Conservation (phyloP, 2,113 vertebrate genomes). For the Polypterus senegalus region DNA sequence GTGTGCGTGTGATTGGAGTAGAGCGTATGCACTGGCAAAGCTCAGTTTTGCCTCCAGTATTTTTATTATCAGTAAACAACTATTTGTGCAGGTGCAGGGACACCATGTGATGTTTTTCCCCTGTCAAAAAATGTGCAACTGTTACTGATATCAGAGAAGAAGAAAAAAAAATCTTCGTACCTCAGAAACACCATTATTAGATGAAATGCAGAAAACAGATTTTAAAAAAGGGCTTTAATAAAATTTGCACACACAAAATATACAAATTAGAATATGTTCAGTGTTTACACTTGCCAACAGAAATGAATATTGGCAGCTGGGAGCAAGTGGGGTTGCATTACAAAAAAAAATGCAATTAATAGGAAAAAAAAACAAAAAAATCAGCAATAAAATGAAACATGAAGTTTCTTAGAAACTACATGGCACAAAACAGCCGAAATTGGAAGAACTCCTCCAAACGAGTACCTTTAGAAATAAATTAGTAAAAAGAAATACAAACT, state of each 20-base stretch:
- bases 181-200: no score
- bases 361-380: constrained; percentile 24
- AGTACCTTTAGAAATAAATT: constrained; percentile 25
- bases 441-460: constrained; percentile 23
- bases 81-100: no score
- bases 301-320: constrained; percentile 30
- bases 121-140: no score
- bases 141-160: no score
- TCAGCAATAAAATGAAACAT: constrained; percentile 26
- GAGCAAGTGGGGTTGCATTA: not conserved
- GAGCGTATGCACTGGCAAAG: no score
- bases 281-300: constrained; percentile 43
- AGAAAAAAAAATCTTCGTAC: no score
- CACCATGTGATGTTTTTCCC: no score
- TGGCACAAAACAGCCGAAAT: constrained; percentile 45
- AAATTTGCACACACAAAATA: constrained; percentile 36
- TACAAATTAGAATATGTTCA: constrained; percentile 49
- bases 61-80: no score
- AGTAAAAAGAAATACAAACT: constrained; percentile 4
- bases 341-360: not conserved
- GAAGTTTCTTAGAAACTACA: constrained; percentile 24
- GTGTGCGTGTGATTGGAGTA: no score
- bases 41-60: no score
- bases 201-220: constrained; percentile 17
- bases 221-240: constrained; percentile 48